These are phyloP conservation scores for Papilio demoleus DNA, from an alignment of 2,888 invertebrate species.

Conservation along the genomic window DNA sequence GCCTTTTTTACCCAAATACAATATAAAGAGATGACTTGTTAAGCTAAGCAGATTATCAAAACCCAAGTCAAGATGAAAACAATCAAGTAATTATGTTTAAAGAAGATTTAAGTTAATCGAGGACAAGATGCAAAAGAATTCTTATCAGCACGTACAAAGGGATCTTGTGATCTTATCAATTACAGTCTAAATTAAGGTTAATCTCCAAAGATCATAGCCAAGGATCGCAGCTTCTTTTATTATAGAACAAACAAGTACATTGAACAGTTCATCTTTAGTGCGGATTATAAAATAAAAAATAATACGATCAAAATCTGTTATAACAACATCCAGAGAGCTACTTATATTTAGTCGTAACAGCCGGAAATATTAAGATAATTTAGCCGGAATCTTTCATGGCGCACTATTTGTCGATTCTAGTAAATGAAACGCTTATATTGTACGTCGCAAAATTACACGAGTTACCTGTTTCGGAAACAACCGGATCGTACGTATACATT, in stretches of 20 bases:
- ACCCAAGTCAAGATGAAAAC: slow-evolving; percentile 1
- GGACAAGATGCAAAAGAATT: slow-evolving; percentile 19
- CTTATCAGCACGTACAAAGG: slow-evolving; percentile 27
- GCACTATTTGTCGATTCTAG: not conserved
- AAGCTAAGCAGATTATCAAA: not conserved
- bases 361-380: too few species aligned
- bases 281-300: slow-evolving; percentile 7
- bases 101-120: slow-evolving; percentile 17
- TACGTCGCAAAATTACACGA: not conserved
- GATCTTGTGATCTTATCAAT: slow-evolving; percentile 24
- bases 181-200: slow-evolving; percentile 28
- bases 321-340: too few species aligned
- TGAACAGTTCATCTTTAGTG: not conserved
- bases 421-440: not conserved
- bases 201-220: slow-evolving; percentile 28
- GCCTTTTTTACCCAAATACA: not conserved
- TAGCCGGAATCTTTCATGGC: not conserved
- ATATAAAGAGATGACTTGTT: too few species aligned
- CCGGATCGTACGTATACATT: not conserved
- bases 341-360: too few species aligned
- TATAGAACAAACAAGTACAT: not conserved
- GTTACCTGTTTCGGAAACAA: not conserved
- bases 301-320: too few species aligned
- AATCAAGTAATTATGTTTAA: slow-evolving; percentile 19
- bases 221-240: slow-evolving; percentile 2